These are phyloP conservation scores for Ariolimax columbianus DNA, from an alignment of 2,888 invertebrate species.

Conservation along the genomic window DNA sequence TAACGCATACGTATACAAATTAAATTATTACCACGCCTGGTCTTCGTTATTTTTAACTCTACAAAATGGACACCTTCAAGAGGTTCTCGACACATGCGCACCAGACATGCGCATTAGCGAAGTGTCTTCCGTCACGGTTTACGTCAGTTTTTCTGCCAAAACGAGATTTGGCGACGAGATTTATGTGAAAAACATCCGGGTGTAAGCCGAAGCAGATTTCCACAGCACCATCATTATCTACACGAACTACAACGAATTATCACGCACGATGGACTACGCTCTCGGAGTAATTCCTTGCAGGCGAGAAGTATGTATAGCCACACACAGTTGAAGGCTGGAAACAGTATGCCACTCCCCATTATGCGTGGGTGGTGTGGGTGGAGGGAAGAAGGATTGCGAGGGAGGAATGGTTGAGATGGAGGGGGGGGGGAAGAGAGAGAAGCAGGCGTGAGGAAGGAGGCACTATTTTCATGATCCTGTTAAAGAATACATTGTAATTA, in stretches of 20 bases:
- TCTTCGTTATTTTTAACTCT: constrained; percentile 12
- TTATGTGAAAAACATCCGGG: constrained; percentile 3
- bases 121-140: constrained; percentile 22
- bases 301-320: not conserved
- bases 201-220: constrained; percentile 12
- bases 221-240: not conserved
- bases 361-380: no score
- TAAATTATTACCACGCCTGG: constrained; percentile 18
- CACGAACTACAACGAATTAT: constrained; percentile 17
- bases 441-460: no score
- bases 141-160: constrained; percentile 31
- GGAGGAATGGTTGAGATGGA: no score
- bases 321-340: not conserved
- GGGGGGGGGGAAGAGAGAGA: no score
- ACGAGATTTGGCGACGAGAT: constrained; percentile 4
- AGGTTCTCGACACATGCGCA: constrained; percentile 35
- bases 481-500: no score
- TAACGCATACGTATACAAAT: constrained; percentile 8
- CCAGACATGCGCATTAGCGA: constrained; percentile 31
- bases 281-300: constrained; percentile 4
- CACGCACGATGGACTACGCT: not conserved
- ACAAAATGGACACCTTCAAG: constrained; percentile 30
- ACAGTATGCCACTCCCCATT: no score
- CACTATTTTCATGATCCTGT: no score
- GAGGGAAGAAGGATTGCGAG: no score